Percentiles rank a stretch among this genome's conserved stretches.
Conservation (phyloP, 2,888 invertebrate genomes). For the Leptinotarsa tumamoca region DNA sequence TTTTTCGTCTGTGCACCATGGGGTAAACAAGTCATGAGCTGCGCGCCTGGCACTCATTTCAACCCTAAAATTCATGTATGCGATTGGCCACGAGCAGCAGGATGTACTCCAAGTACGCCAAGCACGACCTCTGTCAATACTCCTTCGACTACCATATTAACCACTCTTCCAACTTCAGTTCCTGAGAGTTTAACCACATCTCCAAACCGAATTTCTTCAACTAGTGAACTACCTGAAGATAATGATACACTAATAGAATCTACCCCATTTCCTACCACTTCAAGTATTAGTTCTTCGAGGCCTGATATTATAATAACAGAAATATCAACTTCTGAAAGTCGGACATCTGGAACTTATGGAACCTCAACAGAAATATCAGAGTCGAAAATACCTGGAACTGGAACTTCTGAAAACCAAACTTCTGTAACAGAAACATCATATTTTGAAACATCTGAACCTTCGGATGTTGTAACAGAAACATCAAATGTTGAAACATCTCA, state of each 20-base stretch:
- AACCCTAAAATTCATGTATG: constrained; percentile 30
- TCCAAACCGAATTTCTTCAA: too few species aligned
- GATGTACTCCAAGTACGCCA: constrained; percentile 35
- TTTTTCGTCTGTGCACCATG: constrained; percentile 40
- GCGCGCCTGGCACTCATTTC: constrained; percentile 41
- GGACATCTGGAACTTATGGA: neutral
- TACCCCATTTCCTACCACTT: too few species aligned
- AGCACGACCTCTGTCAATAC: constrained; percentile 24
- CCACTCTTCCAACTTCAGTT: neutral
- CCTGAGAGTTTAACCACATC: neutral
- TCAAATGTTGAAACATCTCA: too few species aligned
- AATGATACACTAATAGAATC: too few species aligned
- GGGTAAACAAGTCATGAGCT: constrained; percentile 33
- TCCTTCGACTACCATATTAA: neutral
- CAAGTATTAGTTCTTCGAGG: too few species aligned
- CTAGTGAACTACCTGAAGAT: too few species aligned
- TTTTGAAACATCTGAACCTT: too few species aligned
- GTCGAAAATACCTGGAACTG: too few species aligned
- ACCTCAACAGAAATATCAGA: too few species aligned
- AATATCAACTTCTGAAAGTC: constrained; percentile 13
- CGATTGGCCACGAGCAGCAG: constrained; percentile 25
- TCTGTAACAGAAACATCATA: too few species aligned
- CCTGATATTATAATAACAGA: neutral
- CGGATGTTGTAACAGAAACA: too few species aligned
- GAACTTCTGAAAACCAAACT: too few species aligned